These are phyloP conservation scores for Mongoloraphidia duomilia DNA, from an alignment of 2,888 invertebrate genomes.

Conservation along the genomic window DNA sequence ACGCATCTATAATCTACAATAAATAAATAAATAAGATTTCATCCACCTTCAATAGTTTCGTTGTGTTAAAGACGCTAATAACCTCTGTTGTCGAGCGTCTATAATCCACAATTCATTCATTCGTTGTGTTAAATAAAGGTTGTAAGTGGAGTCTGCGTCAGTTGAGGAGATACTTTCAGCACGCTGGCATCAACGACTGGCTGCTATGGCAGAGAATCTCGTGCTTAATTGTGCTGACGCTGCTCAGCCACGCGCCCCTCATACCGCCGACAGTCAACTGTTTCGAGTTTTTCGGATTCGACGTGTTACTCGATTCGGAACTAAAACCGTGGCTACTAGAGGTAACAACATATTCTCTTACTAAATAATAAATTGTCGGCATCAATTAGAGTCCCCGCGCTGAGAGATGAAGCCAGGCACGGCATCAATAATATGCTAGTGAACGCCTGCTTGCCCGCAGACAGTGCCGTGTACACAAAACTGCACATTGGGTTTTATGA, in stretches of 20 bases:
- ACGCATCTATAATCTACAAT: too few species aligned
- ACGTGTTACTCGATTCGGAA: slow-evolving; percentile 69
- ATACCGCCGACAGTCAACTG: slow-evolving; percentile 61
- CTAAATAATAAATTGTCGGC: slow-evolving; percentile 2
- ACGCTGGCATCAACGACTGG: slow-evolving; percentile 61
- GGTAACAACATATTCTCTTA: slow-evolving; percentile 34
- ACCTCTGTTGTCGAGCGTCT: too few species aligned
- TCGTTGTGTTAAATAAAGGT: too few species aligned
- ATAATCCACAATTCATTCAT: too few species aligned
- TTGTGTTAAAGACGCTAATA: too few species aligned
- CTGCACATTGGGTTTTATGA: too few species aligned
- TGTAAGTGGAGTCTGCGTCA: slow-evolving; percentile 79
- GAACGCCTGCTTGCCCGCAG: too few species aligned
- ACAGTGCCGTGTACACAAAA: too few species aligned
- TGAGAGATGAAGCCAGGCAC: too few species aligned
- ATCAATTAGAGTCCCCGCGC: neutral
- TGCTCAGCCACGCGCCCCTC: slow-evolving; percentile 58
- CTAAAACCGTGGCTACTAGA: slow-evolving; percentile 82
- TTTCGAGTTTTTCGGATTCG: slow-evolving; percentile 85
- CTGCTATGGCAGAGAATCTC: slow-evolving; percentile 66
- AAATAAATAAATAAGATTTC: too few species aligned
- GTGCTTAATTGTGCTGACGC: slow-evolving; percentile 58
- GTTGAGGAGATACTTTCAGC: slow-evolving; percentile 57
- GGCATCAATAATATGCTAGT: too few species aligned
- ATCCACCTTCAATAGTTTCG: too few species aligned